Percentiles rank a stretch among this genome's conserved stretches.
These are phyloP conservation scores for Cervus canadensis DNA, from an alignment of 2,113 vertebrate species.

Conservation along the genomic window DNA sequence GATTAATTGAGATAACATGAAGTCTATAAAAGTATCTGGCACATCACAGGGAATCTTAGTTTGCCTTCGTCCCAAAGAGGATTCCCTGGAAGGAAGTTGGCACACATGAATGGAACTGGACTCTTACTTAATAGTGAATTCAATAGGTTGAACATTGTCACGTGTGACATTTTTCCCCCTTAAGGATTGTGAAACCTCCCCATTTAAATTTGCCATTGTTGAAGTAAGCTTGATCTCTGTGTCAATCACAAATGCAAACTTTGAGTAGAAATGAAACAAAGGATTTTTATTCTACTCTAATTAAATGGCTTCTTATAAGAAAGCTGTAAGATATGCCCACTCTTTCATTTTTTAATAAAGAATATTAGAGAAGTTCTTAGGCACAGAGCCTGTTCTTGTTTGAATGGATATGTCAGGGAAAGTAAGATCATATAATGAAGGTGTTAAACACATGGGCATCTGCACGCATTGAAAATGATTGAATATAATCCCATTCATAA, in stretches of 20 bases:
- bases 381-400: neutral
- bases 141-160: neutral
- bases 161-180: neutral
- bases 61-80: neutral
- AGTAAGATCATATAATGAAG: neutral
- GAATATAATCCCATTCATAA: neutral
- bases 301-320: neutral
- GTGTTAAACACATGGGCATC: neutral
- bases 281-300: neutral
- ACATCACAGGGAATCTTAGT: neutral
- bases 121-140: neutral
- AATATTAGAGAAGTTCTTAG: neutral
- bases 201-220: conserved; percentile 21
- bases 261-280: conserved; percentile 32
- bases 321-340: neutral
- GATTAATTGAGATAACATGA: neutral
- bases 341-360: neutral
- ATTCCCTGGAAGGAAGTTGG: conserved; percentile 27
- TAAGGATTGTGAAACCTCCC: neutral
- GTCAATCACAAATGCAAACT: conserved; percentile 17
- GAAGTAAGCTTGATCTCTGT: neutral
- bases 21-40: neutral
- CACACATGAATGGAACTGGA: neutral
- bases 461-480: neutral
- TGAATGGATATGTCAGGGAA: neutral